Conservation (phyloP, 2,113 vertebrate species). For the Xiphorhynchus elegans region DNA sequence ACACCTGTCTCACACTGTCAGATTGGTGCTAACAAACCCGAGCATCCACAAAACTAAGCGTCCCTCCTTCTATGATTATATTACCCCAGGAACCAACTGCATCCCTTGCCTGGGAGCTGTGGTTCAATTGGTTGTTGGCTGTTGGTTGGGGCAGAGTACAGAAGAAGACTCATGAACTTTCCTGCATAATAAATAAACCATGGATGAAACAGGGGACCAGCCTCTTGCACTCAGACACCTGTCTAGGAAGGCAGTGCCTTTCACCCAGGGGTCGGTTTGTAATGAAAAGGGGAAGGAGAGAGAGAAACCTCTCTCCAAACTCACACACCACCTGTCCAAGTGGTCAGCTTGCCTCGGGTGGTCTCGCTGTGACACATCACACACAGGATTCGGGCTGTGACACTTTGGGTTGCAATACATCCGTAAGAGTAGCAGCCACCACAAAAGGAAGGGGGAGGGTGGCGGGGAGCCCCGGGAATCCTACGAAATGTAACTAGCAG, state of each 20-base stretch:
- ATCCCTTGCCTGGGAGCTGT: not conserved
- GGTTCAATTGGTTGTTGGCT: not conserved
- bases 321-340: not conserved
- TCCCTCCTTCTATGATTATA: not conserved
- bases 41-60: not conserved
- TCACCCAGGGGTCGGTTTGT: not conserved
- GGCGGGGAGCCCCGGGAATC: accelerated
- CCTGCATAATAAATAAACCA: not conserved
- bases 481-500: slow-evolving; percentile 14
- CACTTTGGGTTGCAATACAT: not conserved
- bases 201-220: not conserved
- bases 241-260: not conserved
- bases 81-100: not conserved
- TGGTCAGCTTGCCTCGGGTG: accelerated
- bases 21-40: not conserved
- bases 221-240: not conserved
- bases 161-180: not conserved
- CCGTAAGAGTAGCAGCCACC: not conserved
- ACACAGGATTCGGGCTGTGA: not conserved
- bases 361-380: not conserved
- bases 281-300: not conserved
- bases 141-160: not conserved
- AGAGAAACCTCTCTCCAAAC: not conserved
- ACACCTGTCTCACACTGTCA: not conserved
- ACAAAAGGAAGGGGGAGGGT: not conserved